These are phyloP conservation scores for Motacilla tschutschensis DNA, from an alignment of 2,113 vertebrate genomes.

Conservation along the genomic window DNA sequence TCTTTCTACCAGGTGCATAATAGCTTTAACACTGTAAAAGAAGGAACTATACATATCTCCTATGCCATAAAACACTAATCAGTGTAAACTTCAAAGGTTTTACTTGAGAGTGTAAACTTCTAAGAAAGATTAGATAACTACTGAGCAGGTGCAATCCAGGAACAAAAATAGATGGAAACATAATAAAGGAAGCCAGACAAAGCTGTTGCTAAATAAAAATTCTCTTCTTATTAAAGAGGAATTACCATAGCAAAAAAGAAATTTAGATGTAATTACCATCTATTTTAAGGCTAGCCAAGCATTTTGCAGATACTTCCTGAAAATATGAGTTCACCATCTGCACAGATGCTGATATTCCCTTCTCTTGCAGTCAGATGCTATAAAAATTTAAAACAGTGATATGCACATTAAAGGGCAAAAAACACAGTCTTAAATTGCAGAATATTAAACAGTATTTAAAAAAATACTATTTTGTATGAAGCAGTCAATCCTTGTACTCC, in stretches of 20 bases:
- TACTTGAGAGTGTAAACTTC: conserved; percentile 60
- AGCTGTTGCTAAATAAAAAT: conserved; percentile 42
- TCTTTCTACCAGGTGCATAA: conserved; percentile 61
- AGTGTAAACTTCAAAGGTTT: conserved; percentile 65
- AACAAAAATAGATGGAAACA: conserved; percentile 33
- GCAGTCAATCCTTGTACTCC: neutral
- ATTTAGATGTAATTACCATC: neutral
- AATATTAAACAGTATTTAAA: neutral
- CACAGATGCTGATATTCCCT: neutral
- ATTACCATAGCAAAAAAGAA: neutral
- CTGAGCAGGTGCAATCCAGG: conserved; percentile 73
- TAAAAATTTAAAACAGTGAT: neutral
- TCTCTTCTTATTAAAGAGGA: neutral
- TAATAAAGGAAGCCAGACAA: conserved; percentile 50
- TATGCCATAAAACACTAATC: conserved; percentile 58
- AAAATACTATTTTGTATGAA: neutral
- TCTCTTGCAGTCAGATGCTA: neutral
- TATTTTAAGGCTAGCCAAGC: neutral
- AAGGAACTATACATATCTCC: conserved; percentile 51
- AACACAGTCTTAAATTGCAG: accelerated
- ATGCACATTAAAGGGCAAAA: neutral
- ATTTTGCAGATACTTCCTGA: neutral
- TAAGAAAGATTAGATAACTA: conserved; percentile 68
- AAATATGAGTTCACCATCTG: neutral
- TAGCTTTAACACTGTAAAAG: conserved; percentile 43